Evolutionary conservation across 2,888 invertebrate genomes (phyloP), one percentile per base, ranked within the genome.

Genomic region (Platypus cylindrus): DNA sequence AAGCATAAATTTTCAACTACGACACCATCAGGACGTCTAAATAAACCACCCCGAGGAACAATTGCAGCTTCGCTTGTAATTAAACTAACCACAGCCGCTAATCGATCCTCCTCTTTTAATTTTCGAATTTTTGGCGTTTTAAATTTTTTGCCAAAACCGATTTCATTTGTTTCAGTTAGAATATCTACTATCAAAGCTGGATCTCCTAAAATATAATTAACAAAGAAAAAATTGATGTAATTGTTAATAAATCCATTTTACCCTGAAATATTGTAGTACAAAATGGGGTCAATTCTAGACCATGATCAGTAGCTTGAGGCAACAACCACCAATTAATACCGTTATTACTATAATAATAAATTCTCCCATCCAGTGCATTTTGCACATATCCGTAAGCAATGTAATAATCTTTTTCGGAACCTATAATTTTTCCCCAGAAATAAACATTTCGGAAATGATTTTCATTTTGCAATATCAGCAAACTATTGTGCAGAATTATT

Each of bases 361-460:
- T 75, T 51, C 75, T 73, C 36, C 78, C 78, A 13, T 63, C 58
- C 25, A 89, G 57, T 32, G 78, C 81, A 56, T 91, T 85, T 41
- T 69, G 73, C 13, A 67, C 64, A 45, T 78, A 76, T 9, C 91
- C 90, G 51, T 76, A 84, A 2, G 84, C 82, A 40, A 91, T 72
- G 53, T 78, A 84, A 57, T 91, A 91, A 59, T 89, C 87, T 12
- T 68, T 68, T 44, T 75, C 74, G 1, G 73, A 63, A 2, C 84
- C 89, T 45, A 75, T 71, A 32, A 91, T 76, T 54, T 78, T 76
- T 0, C 90, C 91, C 86, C 89, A 89, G 53, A 89, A 85, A 53
- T 77, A 87, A 33, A 85, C 71, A 54, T 75, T 73, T 11, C 68
- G 62, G 58, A 89, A 87, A 56, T 86, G 85, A 60, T 89, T 86